Conservation (phyloP, 2,888 invertebrate species). For the Sipunculus nudus region DNA sequence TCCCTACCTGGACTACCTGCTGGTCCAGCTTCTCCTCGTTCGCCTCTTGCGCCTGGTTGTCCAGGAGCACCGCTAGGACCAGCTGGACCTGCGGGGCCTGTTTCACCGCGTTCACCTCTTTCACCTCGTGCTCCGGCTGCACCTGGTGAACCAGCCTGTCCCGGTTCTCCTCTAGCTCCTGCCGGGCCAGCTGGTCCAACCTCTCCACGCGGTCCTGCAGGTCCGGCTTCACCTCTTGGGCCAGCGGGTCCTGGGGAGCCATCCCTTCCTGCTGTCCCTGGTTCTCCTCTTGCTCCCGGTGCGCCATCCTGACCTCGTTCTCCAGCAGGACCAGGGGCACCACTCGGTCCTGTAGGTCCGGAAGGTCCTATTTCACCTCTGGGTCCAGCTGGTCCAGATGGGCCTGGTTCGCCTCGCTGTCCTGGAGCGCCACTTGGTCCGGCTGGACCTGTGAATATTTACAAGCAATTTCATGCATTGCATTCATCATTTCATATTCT, state of each 20-base stretch:
- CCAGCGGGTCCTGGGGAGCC: constrained; percentile 20
- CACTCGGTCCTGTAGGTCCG: constrained; percentile 10
- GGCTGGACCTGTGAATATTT: not conserved
- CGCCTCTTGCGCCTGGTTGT: constrained; percentile 1
- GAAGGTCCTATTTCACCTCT: constrained; percentile 14
- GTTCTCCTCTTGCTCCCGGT: not conserved
- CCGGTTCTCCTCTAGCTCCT: constrained; percentile 13
- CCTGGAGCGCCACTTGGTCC: constrained; percentile 18
- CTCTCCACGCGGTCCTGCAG: constrained; percentile 12
- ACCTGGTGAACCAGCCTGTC: constrained; percentile 8
- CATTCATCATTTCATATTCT: too few species aligned
- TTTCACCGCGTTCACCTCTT: constrained; percentile 67
- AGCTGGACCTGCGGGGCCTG: constrained; percentile 16
- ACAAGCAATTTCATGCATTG: too few species aligned
- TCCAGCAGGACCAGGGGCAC: constrained; percentile 22
- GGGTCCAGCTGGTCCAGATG: constrained; percentile 11
- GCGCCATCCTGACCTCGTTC: not conserved
- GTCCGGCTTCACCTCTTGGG: constrained; percentile 14
- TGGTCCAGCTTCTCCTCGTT: constrained; percentile 16
- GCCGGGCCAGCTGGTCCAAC: constrained; percentile 6
- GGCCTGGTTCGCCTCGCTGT: constrained; percentile 12
- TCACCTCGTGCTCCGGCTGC: constrained; percentile 1
- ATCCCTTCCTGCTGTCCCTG: constrained; percentile 4
- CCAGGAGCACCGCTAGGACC: constrained; percentile 13
- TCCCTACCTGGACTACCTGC: constrained; percentile 19